Evolutionary conservation across 2,797 vertebrate genomes (phyloP), one percentile per base, ranked within the genome.

Genomic region (Coendou prehensilis): DNA sequence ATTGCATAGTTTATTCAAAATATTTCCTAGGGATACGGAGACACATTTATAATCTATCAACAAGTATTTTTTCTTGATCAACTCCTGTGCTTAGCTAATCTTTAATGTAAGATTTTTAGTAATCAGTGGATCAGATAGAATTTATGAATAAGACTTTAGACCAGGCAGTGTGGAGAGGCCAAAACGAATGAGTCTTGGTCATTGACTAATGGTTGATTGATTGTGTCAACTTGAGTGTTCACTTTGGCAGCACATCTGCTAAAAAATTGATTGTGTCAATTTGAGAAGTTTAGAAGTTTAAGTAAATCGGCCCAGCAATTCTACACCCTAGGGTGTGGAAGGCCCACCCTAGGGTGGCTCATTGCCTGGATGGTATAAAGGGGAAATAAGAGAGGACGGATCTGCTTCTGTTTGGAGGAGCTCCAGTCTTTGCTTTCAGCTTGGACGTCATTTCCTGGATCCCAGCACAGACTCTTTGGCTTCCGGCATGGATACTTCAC

Each of bases 1-100:
- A 89, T 95, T 93, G 37, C 73, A 75, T 37, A 97, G 81, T 78
- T 83, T 69, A 94, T 93, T 96, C 83, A 95, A 96, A 96, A 79
- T 52, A 41, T 93, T 92, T 97, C 78, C 84, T 76, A 92, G 79
- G 78, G 90, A 91, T 86, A 93, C 84, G 54, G 50, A 90, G 33
- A 73, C 41, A 90, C 61, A 84, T 83, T 93, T 9, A 59, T 93
- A 96, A 95, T 30, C 57, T 90, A 92, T 88, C 75, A 81, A 88
- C 9, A 94, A 41, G 47, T 64, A 26, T 73, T 71, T 90, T 93
- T 71, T 64, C 67, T 80, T 54, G 47, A 78, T 92, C 23, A 88
- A 71, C 59, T 89, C 28, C 7, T 85, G 18, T 76, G 28, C 64
- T 79, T 79, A 81, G 54, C 50, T 91, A 91, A 82, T 63, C 20